Base-by-base conservation (phyloP, 2,888 invertebrate genomes). In the Phlogophora meticulosa region DNA sequence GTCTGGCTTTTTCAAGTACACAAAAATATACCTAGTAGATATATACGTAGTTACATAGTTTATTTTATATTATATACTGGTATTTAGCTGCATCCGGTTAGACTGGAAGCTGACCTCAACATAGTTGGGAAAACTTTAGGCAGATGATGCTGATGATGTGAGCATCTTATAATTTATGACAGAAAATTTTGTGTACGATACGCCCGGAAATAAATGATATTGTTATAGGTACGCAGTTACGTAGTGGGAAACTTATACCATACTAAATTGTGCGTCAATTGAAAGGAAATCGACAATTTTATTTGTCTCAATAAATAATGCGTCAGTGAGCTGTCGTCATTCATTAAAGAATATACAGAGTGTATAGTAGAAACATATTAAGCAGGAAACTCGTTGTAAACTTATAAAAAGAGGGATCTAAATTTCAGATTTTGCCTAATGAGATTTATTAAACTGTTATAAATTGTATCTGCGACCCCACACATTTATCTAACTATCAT, bases 1-100 rank as follows among this genome's bases (percentile, higher is more conserved):
- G 88, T 83, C 74, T 88, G 88, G 85, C 87, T 83, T 11, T 45
- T 5, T 10, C 7, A 17, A 66, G 75, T 63, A 38, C 1, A 61
- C 40, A 22, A 42, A 59, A 4, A 32, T 17, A 22, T 15, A 24
- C 11, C 15, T 22, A 15, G 2, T 56, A 40, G 28, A 22, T 22
- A 58, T 10, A 32, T n/a, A n/a, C n/a, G n/a, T n/a, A n/a, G n/a
- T n/a, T n/a, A n/a, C n/a, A n/a, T n/a, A n/a, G n/a, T n/a, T n/a
- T n/a, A n/a, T n/a, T n/a, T n/a, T n/a, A n/a, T n/a, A n/a, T n/a
- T n/a, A n/a, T n/a, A n/a, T n/a, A n/a, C n/a, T n/a, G n/a, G n/a
- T n/a, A n/a, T n/a, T n/a, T n/a, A n/a, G n/a, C n/a, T n/a, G n/a
- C n/a, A n/a, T n/a, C n/a, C n/a, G n/a, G n/a, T n/a, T n/a, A n/a